phyloP scores from a whole-genome alignment of 2,113 vertebrate species.

The Acrocephalus kingi region DNA sequence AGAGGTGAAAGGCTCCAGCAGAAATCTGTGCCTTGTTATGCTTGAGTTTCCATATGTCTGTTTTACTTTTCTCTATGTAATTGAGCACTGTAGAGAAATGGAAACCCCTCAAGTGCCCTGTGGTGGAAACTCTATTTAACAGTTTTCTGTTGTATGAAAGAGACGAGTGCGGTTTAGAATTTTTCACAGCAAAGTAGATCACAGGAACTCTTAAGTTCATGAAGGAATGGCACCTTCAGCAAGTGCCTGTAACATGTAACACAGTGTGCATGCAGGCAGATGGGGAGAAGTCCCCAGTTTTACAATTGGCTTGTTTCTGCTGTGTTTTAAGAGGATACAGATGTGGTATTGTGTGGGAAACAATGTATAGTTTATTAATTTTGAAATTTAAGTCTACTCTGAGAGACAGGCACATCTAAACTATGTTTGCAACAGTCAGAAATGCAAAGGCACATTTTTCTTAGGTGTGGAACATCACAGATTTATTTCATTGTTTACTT shows the following conservation, averaged over 20 bases:
- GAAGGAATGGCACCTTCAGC: not conserved
- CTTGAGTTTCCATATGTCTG: not conserved
- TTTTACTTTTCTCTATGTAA: not conserved
- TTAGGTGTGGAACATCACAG: not conserved
- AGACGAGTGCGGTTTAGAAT: not conserved
- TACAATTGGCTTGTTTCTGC: not conserved
- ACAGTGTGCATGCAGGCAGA: not conserved
- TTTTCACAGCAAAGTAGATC: not conserved
- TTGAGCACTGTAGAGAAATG: not conserved
- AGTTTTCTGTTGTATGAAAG: not conserved
- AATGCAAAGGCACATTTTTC: not conserved
- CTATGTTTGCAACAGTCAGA: not conserved
- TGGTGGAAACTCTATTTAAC: not conserved
- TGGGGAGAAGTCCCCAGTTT: not conserved
- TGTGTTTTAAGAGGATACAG: not conserved
- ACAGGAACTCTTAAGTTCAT: not conserved
- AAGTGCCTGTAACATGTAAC: not conserved
- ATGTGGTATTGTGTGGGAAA: not conserved
- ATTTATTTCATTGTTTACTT: slow-evolving; percentile 31
- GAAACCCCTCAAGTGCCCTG: not conserved
- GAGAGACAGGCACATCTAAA: not conserved
- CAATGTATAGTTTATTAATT: not conserved
- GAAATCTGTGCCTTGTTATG: not conserved
- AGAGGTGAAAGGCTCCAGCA: not conserved
- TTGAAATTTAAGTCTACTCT: not conserved